Base-by-base conservation (phyloP, 2,888 invertebrate species). In the Volucella zonaria region DNA sequence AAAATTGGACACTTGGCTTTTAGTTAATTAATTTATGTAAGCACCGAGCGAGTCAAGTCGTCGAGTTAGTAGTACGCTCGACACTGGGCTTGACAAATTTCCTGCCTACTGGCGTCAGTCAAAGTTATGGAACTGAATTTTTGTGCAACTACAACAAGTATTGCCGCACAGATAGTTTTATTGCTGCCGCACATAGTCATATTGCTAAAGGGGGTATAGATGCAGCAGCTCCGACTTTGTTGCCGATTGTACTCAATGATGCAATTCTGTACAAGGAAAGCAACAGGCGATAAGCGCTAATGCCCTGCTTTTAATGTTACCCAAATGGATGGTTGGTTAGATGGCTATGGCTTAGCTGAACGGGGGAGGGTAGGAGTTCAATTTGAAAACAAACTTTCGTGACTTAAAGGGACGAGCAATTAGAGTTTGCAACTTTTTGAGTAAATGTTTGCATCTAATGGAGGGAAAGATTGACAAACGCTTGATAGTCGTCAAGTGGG, bases 21-120 rank as follows among this genome's bases (percentile, higher is more conserved):
- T 43, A 49, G 47, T 71, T 71, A 78, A 73, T 82, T 82, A 82
- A 82, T 82, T 82, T 82, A 73, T 67, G 78, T 68, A 78, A 82
- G 51, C 67, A 58, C 51, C 66, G 62, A 38, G 67, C 62, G 67
- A 75, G 49, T 75, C 56, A 61, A 67, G 75, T 80, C 31, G 31
- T 31, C 6, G 6, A 31, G 6, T 18, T 18, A 18, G 49, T 49
- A 9, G 49, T 49, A 9, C n/a, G 49, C n/a, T 15, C 12, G 54
- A 12, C 12, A 31, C 11, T 11, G 54, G 82, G 64, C 54, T 81
- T 82, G 82, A 77, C 77, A 67, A 77, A 66, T 64, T n/a, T 2
- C 11, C 51, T 15, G 15, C 4, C 49, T 43, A 42, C 54, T 38
- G 64, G 68, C 76, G 43, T 38, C 12, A 71, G 43, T 38, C 12